These are phyloP conservation scores for Chinchilla lanigera DNA, from an alignment of 2,113 vertebrate genomes.

Conservation along the genomic window DNA sequence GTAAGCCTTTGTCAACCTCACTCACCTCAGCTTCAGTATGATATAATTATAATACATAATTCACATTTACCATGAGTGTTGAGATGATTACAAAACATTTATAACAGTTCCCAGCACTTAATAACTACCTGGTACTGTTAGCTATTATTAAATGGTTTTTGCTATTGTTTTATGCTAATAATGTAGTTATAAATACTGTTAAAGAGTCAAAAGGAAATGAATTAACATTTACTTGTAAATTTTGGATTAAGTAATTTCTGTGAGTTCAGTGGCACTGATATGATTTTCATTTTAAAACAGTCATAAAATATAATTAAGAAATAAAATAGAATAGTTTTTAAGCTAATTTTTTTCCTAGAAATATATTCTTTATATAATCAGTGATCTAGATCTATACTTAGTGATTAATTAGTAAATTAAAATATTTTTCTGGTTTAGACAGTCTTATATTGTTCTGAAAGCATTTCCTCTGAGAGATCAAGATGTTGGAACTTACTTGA, in stretches of 20 bases:
- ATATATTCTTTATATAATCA: not conserved
- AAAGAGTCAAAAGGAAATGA: not conserved
- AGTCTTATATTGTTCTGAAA: not conserved
- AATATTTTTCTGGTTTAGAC: constrained; percentile 9
- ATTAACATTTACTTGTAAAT: not conserved
- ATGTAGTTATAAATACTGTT: not conserved
- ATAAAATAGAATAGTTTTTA: not conserved
- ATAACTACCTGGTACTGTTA: not conserved
- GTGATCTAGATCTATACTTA: not conserved
- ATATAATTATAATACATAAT: not conserved
- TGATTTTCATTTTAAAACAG: not conserved
- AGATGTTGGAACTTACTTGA: constrained; percentile 18
- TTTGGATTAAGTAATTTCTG: not conserved
- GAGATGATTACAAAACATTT: not conserved
- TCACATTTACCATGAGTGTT: not conserved
- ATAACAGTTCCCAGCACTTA: not conserved
- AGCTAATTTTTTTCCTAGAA: constrained; percentile 23
- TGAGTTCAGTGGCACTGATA: not conserved
- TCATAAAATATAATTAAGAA: constrained; percentile 46
- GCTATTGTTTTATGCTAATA: not conserved
- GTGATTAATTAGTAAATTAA: not conserved
- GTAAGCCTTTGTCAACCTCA: not conserved
- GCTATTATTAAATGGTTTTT: constrained; percentile 10
- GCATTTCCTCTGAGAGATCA: not conserved
- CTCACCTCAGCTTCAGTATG: not conserved